A percentile compares a stretch with the other conserved stretches of the same genome.
Conservation (phyloP, 2,113 vertebrate species). For the Camelus bactrianus region DNA sequence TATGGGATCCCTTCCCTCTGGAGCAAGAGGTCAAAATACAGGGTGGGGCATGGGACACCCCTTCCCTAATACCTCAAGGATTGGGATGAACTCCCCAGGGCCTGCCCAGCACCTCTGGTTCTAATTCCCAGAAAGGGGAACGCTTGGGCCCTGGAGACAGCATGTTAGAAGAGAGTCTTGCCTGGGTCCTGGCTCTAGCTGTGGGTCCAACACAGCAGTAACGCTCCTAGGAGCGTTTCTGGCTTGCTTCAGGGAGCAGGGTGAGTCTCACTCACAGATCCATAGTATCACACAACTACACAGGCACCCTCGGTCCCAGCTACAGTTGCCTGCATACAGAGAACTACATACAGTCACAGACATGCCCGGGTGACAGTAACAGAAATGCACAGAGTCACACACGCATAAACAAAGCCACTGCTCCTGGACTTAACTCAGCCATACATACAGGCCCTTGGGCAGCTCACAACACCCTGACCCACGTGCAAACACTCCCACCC, state of each 20-base stretch:
- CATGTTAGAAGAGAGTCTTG: background rate
- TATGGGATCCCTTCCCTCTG: background rate
- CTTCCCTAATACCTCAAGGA: slow-evolving; percentile 3
- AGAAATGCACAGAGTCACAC: background rate
- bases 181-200: background rate
- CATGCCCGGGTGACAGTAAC: slow-evolving; percentile 52
- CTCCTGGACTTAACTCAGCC: slow-evolving; percentile 38
- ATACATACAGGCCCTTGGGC: slow-evolving; percentile 1
- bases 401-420: slow-evolving; percentile 70
- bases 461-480: slow-evolving; percentile 52
- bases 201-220: background rate
- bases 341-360: slow-evolving; percentile 53
- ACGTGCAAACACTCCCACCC: slow-evolving; percentile 58
- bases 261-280: background rate
- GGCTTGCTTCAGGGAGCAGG: background rate
- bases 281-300: background rate
- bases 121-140: background rate
- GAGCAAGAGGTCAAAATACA: slow-evolving; percentile 6
- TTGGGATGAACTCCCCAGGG: background rate
- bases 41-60: background rate
- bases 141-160: background rate
- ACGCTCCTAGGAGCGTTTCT: background rate
- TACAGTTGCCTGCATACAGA: slow-evolving; percentile 21
- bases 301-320: background rate
- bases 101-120: background rate